Percentiles rank a stretch among this genome's conserved stretches.
Evolutionary conservation across 2,113 vertebrate genomes (phyloP).

Genomic region (Sardina pilchardus): DNA sequence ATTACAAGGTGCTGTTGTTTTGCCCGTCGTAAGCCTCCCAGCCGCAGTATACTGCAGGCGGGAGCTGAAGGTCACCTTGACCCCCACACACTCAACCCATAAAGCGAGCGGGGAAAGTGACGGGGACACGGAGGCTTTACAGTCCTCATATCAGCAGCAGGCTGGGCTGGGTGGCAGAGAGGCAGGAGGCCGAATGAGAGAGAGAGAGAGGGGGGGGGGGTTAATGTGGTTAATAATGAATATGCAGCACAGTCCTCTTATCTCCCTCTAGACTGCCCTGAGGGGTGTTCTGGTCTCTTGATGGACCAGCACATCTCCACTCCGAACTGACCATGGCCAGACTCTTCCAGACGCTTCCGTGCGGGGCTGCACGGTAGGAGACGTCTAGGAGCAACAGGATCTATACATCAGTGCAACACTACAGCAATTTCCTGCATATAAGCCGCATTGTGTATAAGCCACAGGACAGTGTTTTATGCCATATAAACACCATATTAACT

Average conservation of each 20-base stretch:
- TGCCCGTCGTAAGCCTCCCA: neutral
- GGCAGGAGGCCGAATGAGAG: constrained; percentile 8
- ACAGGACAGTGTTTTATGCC: too few relatives aligned
- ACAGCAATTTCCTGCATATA: too few relatives aligned
- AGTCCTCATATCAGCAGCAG: constrained; percentile 45
- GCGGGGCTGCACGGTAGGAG: neutral
- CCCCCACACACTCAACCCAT: neutral
- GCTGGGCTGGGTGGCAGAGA: constrained; percentile 12
- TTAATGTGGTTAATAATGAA: neutral
- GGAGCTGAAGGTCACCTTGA: neutral
- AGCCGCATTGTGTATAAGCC: too few relatives aligned
- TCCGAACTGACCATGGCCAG: neutral
- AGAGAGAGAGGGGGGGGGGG: too few relatives aligned
- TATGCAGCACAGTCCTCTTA: neutral
- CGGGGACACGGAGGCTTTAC: neutral
- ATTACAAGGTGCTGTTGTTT: neutral
- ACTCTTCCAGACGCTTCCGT: too few relatives aligned
- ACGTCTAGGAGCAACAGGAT: too few relatives aligned
- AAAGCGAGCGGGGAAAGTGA: neutral
- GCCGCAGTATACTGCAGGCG: neutral
- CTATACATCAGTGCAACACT: neutral
- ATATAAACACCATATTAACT: too few relatives aligned
- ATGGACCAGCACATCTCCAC: neutral
- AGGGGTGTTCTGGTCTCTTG: neutral
- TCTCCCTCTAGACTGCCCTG: neutral